Conservation (phyloP, 2,888 invertebrate species). For the Andrena fulva region DNA sequence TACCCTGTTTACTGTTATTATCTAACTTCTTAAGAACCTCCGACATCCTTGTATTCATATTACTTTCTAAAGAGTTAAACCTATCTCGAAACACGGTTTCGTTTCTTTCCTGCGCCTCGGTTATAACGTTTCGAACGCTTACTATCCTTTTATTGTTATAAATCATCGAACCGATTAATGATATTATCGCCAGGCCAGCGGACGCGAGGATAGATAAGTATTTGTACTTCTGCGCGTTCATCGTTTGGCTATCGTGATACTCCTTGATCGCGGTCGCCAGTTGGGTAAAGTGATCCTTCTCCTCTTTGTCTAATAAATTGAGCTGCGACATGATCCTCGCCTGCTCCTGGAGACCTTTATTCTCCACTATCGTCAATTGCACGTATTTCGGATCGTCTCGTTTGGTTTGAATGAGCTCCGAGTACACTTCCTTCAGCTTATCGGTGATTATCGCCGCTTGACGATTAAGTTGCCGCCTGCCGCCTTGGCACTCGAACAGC, state of each 20-base stretch:
- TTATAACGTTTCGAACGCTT: conserved; percentile 74
- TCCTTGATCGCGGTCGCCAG: conserved; percentile 82
- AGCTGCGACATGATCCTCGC: conserved; percentile 72
- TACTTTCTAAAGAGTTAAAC: conserved; percentile 61
- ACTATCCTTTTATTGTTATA: conserved; percentile 80
- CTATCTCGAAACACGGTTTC: conserved; percentile 67
- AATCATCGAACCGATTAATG: conserved; percentile 79
- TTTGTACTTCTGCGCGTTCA: conserved; percentile 81
- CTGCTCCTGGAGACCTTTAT: conserved; percentile 80
- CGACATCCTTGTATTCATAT: conserved; percentile 18
- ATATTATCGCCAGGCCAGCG: conserved; percentile 77
- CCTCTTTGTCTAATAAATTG: conserved; percentile 78
- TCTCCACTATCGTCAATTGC: conserved; percentile 81
- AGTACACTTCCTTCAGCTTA: conserved; percentile 80
- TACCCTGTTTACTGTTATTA: background rate
- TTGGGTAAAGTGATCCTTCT: conserved; percentile 80
- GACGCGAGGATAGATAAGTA: conserved; percentile 82
- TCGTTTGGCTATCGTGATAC: conserved; percentile 81
- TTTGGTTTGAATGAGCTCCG: conserved; percentile 79
- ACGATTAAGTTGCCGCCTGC: conserved; percentile 73
- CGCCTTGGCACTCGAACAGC: conserved; percentile 80
- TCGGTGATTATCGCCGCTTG: conserved; percentile 71
- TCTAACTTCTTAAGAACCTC: background rate
- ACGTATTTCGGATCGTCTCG: conserved; percentile 82
- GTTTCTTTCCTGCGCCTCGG: conserved; percentile 73